Conservation (phyloP, 2,797 vertebrate genomes). For the Chromis chromis region DNA sequence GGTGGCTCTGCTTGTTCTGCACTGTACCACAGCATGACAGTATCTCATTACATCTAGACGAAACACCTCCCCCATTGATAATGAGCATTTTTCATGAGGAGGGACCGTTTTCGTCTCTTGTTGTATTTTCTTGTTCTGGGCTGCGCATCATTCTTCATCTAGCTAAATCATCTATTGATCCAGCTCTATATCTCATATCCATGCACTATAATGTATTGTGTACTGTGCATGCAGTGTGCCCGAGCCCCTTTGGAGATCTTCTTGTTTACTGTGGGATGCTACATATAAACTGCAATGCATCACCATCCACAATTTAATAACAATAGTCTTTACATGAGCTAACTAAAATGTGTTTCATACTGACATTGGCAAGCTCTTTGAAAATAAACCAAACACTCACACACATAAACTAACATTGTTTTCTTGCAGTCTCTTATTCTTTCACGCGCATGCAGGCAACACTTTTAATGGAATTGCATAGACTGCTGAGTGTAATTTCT, state of each 20-base stretch:
- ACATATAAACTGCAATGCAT: conserved; percentile 61
- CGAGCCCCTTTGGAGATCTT: conserved; percentile 51
- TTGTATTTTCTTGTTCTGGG: conserved; percentile 70
- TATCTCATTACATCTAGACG: conserved; percentile 86
- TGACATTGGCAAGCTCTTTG: conserved; percentile 52
- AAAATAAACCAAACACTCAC: conserved; percentile 69
- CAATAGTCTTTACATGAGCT: conserved; percentile 70
- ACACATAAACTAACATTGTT: conserved; percentile 63
- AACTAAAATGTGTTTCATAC: conserved; percentile 75
- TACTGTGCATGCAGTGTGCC: conserved; percentile 56
- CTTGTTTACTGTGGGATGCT: conserved; percentile 54
- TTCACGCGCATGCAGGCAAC: conserved; percentile 17
- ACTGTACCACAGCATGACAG: conserved; percentile 84
- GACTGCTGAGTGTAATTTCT: conserved; percentile 57
- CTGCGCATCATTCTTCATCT: conserved; percentile 78
- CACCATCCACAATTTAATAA: conserved; percentile 74
- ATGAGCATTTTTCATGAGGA: conserved; percentile 84
- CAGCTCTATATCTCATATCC: conserved; percentile 71
- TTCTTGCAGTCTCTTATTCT: conserved; percentile 28
- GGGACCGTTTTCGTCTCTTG: conserved; percentile 66
- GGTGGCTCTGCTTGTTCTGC: conserved; percentile 83
- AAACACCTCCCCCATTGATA: conserved; percentile 84
- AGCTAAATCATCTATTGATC: conserved; percentile 80
- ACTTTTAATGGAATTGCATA: conserved; percentile 65
- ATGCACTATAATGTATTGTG: conserved; percentile 69